A percentile compares a stretch with the other conserved stretches of the same genome.
These are phyloP conservation scores for Turnix velox DNA, from an alignment of 2,113 vertebrate species.

Conservation along the genomic window DNA sequence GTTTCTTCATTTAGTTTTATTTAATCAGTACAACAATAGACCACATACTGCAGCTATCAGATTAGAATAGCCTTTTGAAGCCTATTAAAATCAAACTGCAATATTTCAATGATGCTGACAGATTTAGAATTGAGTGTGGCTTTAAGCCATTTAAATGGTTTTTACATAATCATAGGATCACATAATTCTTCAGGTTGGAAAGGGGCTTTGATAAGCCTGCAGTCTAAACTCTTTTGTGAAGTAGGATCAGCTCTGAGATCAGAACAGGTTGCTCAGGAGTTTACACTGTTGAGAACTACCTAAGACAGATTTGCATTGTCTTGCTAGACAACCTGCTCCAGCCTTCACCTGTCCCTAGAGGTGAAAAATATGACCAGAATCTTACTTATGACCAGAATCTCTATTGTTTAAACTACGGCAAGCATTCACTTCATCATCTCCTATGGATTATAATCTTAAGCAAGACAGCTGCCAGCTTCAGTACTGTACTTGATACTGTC, in stretches of 20 bases:
- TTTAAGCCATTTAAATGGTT: neutral
- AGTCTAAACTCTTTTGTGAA: neutral
- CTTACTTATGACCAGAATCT: neutral
- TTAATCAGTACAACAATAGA: neutral
- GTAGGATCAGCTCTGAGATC: neutral
- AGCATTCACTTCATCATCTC: neutral
- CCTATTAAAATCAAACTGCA: neutral
- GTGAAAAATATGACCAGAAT: neutral
- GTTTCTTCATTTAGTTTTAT: neutral
- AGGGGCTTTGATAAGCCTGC: neutral
- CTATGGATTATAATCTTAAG: neutral
- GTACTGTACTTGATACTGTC: neutral
- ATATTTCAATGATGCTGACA: neutral
- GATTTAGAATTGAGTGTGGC: neutral
- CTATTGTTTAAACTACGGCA: neutral
- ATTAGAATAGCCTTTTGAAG: neutral
- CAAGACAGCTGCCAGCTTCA: neutral
- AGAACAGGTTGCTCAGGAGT: neutral
- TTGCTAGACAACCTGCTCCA: neutral
- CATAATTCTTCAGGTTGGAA: neutral
- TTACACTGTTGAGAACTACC: neutral
- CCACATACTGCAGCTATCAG: neutral
- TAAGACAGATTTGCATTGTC: neutral
- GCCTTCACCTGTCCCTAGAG: neutral
- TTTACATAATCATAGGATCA: neutral